These are phyloP conservation scores for Yponomeuta plumbellus DNA, from an alignment of 2,888 invertebrate species.

Conservation along the genomic window DNA sequence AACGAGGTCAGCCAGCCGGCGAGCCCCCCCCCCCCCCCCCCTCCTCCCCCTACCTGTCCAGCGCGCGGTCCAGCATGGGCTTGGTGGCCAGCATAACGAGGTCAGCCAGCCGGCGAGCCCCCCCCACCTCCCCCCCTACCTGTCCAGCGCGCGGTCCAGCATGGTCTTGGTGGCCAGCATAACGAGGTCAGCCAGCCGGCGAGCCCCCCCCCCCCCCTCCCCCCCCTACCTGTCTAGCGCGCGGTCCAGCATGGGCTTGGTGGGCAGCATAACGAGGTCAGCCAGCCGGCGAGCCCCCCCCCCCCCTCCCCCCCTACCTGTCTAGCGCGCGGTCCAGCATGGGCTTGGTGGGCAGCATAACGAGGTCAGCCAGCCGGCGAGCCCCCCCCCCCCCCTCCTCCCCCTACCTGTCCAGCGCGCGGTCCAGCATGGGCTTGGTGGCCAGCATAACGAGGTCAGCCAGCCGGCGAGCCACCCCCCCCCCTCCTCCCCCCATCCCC, in stretches of 20 bases:
- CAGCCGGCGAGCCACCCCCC: slow-evolving; percentile 85
- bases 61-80: no score
- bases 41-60: no score
- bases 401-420: slow-evolving; percentile 82
- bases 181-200: no score
- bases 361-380: no score
- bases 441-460: slow-evolving; percentile 97
- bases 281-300: slow-evolving; percentile 88
- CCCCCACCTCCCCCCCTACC: no score
- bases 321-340: background rate
- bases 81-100: no score
- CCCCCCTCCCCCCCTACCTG: background rate
- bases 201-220: slow-evolving; percentile 47
- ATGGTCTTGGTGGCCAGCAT: slow-evolving; percentile 82
- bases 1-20: no score
- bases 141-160: no score
- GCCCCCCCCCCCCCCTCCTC: slow-evolving; percentile 4
- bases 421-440: slow-evolving; percentile 90
- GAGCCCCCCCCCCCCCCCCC: no score
- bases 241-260: slow-evolving; percentile 89
- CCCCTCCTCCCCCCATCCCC: no score
- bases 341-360: no score
- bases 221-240: slow-evolving; percentile 81
- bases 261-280: slow-evolving; percentile 96
- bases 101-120: no score